Conservation (phyloP, 2,797 vertebrate species). For the Saxicola maurus region DNA sequence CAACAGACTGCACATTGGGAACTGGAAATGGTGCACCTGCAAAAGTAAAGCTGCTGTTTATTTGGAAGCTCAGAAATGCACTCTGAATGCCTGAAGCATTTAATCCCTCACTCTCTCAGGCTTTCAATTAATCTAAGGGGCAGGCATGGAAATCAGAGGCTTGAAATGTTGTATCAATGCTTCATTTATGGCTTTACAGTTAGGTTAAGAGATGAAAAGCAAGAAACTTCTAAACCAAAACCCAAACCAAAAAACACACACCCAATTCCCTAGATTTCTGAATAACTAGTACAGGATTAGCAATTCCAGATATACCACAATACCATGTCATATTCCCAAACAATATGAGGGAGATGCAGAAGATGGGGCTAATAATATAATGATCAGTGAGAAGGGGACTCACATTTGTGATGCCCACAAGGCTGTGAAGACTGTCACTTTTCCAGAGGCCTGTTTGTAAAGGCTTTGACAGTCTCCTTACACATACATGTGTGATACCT, state of each 20-base stretch:
- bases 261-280: neutral
- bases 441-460: neutral
- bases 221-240: neutral
- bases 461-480: neutral
- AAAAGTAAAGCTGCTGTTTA: neutral
- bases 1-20: neutral
- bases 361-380: accelerated
- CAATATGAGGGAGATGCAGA: neutral
- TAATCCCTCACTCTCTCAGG: neutral
- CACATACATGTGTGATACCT: neutral
- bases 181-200: neutral
- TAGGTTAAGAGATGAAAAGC: neutral
- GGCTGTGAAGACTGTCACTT: neutral
- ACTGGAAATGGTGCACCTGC: neutral
- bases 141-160: neutral
- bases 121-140: neutral
- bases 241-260: neutral
- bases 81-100: neutral
- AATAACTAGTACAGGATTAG: neutral
- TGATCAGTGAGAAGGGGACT: neutral
- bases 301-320: neutral
- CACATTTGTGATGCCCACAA: neutral
- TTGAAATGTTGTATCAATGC: neutral
- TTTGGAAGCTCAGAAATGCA: neutral
- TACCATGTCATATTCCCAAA: neutral